Conservation (phyloP, 1,140 invertebrate genomes). For the Zaprionus ghesquierei region DNA sequence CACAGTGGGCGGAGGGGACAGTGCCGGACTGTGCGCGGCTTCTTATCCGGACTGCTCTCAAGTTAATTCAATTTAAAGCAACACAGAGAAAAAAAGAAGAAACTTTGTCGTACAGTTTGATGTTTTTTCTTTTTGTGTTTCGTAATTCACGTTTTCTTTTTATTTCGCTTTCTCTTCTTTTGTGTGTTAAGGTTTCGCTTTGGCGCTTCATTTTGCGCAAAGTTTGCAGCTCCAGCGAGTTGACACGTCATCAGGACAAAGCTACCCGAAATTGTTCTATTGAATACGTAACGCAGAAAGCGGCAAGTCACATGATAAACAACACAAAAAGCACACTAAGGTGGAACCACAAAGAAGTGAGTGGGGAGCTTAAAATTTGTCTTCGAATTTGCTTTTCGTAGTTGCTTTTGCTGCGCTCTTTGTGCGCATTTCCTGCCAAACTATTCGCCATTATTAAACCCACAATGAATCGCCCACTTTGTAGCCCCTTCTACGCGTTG, state of each 20-base stretch:
- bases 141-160: slow-evolving; percentile 35
- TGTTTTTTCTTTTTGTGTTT: slow-evolving; percentile 24
- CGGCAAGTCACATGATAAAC: slow-evolving; percentile 62
- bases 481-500: background rate
- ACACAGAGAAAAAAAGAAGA: slow-evolving; percentile 40
- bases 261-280: slow-evolving; percentile 47
- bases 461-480: slow-evolving; percentile 38
- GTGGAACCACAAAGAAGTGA: background rate
- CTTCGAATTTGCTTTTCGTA: slow-evolving; percentile 38
- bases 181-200: slow-evolving; percentile 55
- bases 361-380: slow-evolving; percentile 55
- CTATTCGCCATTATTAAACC: slow-evolving; percentile 43
- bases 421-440: slow-evolving; percentile 39
- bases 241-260: slow-evolving; percentile 78
- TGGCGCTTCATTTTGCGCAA: slow-evolving; percentile 70
- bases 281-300: slow-evolving; percentile 48
- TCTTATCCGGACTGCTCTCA: slow-evolving; percentile 45
- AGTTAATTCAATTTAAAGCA: slow-evolving; percentile 78
- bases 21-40: slow-evolving; percentile 1
- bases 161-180: slow-evolving; percentile 20
- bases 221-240: slow-evolving; percentile 68
- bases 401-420: slow-evolving; percentile 10
- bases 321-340: slow-evolving; percentile 23
- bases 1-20: background rate
- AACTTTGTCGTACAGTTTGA: slow-evolving; percentile 69